phyloP scores from a whole-genome alignment of 2,888 invertebrate species.

The Rhaphigaster nebulosa region DNA sequence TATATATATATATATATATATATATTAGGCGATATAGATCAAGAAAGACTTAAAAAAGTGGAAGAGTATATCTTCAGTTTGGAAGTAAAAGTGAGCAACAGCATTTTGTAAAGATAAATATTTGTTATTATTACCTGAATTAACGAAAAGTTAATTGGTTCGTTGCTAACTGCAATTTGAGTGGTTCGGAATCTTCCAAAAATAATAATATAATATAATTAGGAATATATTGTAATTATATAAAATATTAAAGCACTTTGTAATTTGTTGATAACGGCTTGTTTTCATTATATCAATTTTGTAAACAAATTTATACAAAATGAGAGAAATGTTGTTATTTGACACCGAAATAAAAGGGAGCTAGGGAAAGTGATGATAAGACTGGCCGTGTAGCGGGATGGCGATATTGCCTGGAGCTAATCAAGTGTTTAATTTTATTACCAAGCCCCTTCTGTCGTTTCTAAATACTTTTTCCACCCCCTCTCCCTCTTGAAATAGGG shows the following conservation, averaged over 20 bases:
- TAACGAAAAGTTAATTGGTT: too few species aligned
- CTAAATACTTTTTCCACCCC: conserved; percentile 62
- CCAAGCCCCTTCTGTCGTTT: conserved; percentile 60
- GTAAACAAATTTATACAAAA: not conserved
- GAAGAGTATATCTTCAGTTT: too few species aligned
- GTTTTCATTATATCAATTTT: not conserved
- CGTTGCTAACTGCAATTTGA: too few species aligned
- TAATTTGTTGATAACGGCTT: not conserved
- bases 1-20: too few species aligned
- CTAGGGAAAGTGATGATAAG: conserved; percentile 11
- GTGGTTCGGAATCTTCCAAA: too few species aligned
- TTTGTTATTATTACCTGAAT: too few species aligned
- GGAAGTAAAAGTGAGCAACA: too few species aligned
- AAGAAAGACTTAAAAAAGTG: too few species aligned
- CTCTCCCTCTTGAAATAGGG: conserved; percentile 38
- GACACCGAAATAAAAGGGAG: not conserved
- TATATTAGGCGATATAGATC: too few species aligned
- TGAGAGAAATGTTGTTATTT: conserved; percentile 4
- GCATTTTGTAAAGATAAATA: too few species aligned
- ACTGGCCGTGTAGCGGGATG: not conserved
- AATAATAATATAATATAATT: too few species aligned
- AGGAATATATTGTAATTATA: too few species aligned
- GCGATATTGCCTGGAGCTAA: conserved; percentile 59
- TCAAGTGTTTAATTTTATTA: conserved; percentile 64
- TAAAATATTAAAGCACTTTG: not conserved